Evolutionary conservation across 2,113 vertebrate genomes (phyloP).

Genomic region (Oplegnathus fasciatus): DNA sequence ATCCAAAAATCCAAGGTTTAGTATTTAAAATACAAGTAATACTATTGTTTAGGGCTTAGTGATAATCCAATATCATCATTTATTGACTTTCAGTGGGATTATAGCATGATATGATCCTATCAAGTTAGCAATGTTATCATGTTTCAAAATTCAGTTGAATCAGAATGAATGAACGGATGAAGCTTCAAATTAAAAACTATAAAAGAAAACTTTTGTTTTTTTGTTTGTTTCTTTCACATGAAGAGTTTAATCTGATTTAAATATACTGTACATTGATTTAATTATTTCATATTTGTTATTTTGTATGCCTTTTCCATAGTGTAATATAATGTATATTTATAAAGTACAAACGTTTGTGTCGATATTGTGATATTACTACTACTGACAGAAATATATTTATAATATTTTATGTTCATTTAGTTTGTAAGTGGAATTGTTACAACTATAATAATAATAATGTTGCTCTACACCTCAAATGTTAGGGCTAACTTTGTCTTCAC

Average conservation of each 20-base stretch:
- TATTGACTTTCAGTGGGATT: background rate
- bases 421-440: background rate
- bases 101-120: background rate
- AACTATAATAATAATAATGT: background rate
- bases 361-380: background rate
- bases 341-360: too few relatives aligned
- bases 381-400: background rate
- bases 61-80: background rate
- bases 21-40: background rate
- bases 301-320: background rate
- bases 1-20: background rate
- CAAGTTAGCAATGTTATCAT: too few relatives aligned
- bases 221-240: background rate
- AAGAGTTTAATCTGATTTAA: background rate
- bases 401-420: background rate
- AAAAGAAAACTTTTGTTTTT: background rate
- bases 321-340: background rate
- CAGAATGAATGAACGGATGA: constrained; percentile 1
- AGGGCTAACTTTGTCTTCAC: background rate
- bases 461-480: constrained; percentile 1
- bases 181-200: background rate
- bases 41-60: background rate
- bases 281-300: background rate
- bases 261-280: background rate
- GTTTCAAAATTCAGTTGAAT: background rate